Base-by-base conservation (phyloP, 1,140 invertebrate species). In the Contarinia nasturtii region DNA sequence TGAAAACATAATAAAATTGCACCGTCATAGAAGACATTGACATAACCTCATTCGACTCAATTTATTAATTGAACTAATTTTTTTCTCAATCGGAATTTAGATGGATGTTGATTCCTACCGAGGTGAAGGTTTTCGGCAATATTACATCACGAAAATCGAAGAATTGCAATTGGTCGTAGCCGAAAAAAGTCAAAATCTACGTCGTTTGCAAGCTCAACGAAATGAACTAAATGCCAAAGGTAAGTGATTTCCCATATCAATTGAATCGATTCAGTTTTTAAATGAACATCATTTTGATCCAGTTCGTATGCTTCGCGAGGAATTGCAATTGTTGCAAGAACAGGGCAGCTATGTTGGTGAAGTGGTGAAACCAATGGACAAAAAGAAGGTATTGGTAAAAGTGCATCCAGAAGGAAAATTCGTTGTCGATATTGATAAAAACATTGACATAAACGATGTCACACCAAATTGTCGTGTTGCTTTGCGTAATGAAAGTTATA, bases 321-420 rank as follows among this genome's bases (percentile, higher is more conserved):
- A 99, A 61, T 68, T 99, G 0, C 94, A 98, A 66, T 72, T 98
- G 11, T 70, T 99, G 11, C 96, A 99, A 69, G 96, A 99, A 60
- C 96, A 99, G 69, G 96, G 96, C 10, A 97, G 92, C 11, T 98
- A 99, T 69, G 96, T 99, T 5, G 96, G 96, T 11, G 96, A 99
- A 72, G 95, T 99, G 22, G 92, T 98, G 0, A 98, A 99, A 64
- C 91, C 92, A 0, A 99, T 99, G 94, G 95, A 99, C 61, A 99
- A 99, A 64, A 98, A 99, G 67, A 99, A 99, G 68, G 95, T 99
- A 2, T 68, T 99, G 0, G 96, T 99, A 0, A 99, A 99, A 72
- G 93, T 98, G 11, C 96, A 99, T 69, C 96, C 96, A 2, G 96
- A 99, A 71, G 96, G 96, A 46, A 99, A 99, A 70, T 99, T 98